These are phyloP conservation scores for Stegodyphus dumicola DNA, from an alignment of 1,140 invertebrate species.

Conservation along the genomic window DNA sequence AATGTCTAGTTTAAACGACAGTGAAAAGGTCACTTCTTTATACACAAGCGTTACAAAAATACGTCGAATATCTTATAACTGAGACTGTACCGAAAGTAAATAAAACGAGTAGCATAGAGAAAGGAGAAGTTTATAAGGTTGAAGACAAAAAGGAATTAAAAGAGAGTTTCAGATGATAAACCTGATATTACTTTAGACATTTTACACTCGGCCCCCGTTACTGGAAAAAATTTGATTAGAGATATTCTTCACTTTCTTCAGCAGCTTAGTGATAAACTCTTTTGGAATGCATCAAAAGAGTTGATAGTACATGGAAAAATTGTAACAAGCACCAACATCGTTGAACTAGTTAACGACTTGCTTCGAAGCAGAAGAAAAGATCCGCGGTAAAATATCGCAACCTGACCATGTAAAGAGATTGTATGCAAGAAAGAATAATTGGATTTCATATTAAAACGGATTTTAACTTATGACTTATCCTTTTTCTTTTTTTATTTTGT, in stretches of 20 bases:
- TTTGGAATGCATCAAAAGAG: not conserved
- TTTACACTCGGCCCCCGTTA: too few species aligned
- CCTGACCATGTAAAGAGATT: too few species aligned
- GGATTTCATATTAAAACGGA: too few species aligned
- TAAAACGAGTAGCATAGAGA: not conserved
- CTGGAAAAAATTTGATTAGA: not conserved
- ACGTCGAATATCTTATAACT: not conserved
- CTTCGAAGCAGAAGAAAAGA: not conserved
- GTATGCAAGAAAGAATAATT: too few species aligned
- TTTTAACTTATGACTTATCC: too few species aligned
- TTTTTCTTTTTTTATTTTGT: too few species aligned
- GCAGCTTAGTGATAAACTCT: not conserved
- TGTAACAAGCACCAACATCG: not conserved
- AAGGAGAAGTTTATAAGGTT: not conserved
- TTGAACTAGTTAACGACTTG: not conserved
- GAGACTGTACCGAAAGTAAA: too few species aligned
- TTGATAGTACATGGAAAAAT: not conserved
- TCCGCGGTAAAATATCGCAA: too few species aligned
- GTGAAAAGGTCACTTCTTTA: not conserved
- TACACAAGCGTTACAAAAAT: not conserved
- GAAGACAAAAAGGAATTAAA: not conserved
- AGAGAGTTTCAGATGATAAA: not conserved
- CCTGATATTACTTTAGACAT: too few species aligned
- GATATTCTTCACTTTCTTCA: not conserved
- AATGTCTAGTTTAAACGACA: not conserved